These are phyloP conservation scores for Poecilia picta DNA, from an alignment of 2,797 vertebrate genomes.

Conservation along the genomic window DNA sequence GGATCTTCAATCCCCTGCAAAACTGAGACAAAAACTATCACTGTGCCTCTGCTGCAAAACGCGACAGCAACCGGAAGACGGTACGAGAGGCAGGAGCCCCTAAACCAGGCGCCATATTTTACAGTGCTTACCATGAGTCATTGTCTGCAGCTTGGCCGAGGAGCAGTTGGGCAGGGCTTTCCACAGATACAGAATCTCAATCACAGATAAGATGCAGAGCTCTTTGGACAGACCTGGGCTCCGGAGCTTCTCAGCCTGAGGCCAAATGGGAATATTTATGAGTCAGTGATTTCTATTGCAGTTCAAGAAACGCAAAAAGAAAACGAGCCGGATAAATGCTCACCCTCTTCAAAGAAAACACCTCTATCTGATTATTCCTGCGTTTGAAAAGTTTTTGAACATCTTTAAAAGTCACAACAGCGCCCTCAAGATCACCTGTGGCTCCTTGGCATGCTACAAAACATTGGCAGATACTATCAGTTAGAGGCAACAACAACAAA, in stretches of 20 bases:
- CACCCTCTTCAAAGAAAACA: constrained; percentile 93
- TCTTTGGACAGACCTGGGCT: constrained; percentile 86
- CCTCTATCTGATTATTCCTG: constrained; percentile 98
- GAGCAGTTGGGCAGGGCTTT: constrained; percentile 97
- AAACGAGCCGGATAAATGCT: constrained; percentile 22
- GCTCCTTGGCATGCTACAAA: constrained; percentile 93
- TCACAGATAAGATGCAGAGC: constrained; percentile 91
- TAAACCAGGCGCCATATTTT: not conserved
- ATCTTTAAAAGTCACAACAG: constrained; percentile 89
- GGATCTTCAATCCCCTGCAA: constrained; percentile 90
- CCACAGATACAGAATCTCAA: constrained; percentile 97
- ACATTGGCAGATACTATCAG: constrained; percentile 11
- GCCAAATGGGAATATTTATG: not conserved
- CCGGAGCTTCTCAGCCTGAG: constrained; percentile 90
- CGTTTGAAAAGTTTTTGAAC: constrained; percentile 95
- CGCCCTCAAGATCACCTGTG: constrained; percentile 89
- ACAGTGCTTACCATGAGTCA: constrained; percentile 88
- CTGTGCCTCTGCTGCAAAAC: not conserved
- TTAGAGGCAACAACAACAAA: not conserved
- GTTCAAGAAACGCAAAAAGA: not conserved
- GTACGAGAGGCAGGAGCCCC: not conserved
- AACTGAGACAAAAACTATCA: constrained; percentile 75
- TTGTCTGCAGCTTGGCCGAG: constrained; percentile 89
- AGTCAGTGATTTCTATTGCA: not conserved
- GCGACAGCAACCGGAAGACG: not conserved